phyloP scores from a whole-genome alignment of 1,140 invertebrate genomes.

The Drosophila arawakana region DNA sequence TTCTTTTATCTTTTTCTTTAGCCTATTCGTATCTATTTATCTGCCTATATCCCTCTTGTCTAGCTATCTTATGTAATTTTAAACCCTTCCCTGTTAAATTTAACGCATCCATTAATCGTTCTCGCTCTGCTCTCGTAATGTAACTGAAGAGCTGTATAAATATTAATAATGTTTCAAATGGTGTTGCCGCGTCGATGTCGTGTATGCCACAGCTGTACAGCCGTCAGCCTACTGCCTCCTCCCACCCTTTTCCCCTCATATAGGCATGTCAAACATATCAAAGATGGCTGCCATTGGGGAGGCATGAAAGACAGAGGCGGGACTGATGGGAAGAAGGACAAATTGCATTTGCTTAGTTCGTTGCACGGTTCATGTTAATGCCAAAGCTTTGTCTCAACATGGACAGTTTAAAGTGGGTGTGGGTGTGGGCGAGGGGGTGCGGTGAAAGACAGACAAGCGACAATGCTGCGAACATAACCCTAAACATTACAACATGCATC shows the following conservation, averaged over 20 bases:
- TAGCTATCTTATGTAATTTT: background rate
- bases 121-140: slow-evolving; percentile 25
- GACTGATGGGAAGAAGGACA: slow-evolving; percentile 34
- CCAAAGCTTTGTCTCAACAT: slow-evolving; percentile 40
- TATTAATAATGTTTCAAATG: slow-evolving; percentile 77
- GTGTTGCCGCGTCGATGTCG: slow-evolving; percentile 23
- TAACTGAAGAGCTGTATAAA: slow-evolving; percentile 72
- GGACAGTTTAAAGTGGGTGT: background rate
- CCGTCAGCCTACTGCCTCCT: background rate
- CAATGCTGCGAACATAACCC: slow-evolving; percentile 59
- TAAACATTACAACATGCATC: slow-evolving; percentile 81
- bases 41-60: background rate
- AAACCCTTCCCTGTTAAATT: slow-evolving; percentile 14
- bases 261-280: slow-evolving; percentile 71
- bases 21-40: background rate
- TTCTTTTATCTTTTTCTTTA: background rate
- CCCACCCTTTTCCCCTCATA: slow-evolving; percentile 15
- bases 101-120: slow-evolving; percentile 68
- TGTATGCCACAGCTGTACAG: background rate
- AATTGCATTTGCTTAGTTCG: slow-evolving; percentile 72
- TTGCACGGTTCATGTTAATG: slow-evolving; percentile 38
- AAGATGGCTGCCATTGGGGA: slow-evolving; percentile 39
- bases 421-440: background rate
- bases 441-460: slow-evolving; percentile 10
- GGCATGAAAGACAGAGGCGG: background rate